These are phyloP conservation scores for Sisor rabdophorus DNA, from an alignment of 2,113 vertebrate species.

Conservation along the genomic window DNA sequence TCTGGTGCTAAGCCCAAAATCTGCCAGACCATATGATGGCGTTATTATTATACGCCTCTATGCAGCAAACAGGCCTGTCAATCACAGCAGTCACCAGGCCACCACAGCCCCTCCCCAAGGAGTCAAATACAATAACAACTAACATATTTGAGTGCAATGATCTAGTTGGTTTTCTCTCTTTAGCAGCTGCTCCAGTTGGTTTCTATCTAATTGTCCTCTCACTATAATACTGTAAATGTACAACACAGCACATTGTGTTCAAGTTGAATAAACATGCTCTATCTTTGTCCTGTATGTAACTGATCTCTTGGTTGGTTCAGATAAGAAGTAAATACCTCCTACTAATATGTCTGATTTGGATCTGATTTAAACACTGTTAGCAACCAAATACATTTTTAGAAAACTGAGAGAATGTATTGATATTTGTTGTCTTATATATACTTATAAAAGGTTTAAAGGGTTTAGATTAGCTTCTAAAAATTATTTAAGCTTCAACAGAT, in stretches of 20 bases:
- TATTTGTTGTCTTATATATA: no score
- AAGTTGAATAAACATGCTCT: not conserved
- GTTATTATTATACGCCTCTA: conserved; percentile 76
- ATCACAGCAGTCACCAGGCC: conserved; percentile 57
- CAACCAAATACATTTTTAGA: not conserved
- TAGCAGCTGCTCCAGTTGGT: not conserved
- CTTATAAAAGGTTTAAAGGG: not conserved
- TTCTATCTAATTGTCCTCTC: no score
- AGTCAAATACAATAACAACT: conserved; percentile 6
- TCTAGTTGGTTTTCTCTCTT: not conserved
- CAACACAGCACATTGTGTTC: not conserved
- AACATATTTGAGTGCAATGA: not conserved
- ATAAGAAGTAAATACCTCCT: not conserved
- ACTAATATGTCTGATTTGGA: not conserved
- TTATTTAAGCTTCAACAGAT: not conserved
- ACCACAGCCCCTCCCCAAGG: conserved; percentile 38
- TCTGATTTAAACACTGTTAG: not conserved
- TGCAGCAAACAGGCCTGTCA: conserved; percentile 71
- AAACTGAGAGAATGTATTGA: not conserved
- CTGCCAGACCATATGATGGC: conserved; percentile 82
- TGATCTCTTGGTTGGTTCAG: not conserved
- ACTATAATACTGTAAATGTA: not conserved
- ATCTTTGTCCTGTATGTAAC: not conserved
- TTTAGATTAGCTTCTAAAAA: not conserved
- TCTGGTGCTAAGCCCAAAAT: conserved; percentile 75